phyloP scores from a whole-genome alignment of 2,797 vertebrate species.

The Pachyuromys duprasi region DNA sequence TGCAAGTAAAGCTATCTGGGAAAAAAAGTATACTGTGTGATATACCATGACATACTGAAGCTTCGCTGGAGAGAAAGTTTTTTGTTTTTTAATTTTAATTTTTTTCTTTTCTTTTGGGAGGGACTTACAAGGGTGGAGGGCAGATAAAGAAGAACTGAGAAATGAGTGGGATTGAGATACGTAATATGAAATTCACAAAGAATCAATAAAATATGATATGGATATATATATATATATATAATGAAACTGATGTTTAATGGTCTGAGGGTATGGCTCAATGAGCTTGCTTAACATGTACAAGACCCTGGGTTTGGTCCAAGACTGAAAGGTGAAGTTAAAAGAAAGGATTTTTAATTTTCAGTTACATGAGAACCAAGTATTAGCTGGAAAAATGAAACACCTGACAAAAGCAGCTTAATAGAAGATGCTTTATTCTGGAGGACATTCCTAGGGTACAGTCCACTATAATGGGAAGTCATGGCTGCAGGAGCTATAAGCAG shows the following conservation, averaged over 20 bases:
- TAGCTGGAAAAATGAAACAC: not conserved
- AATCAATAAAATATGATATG: not conserved
- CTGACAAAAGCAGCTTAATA: not conserved
- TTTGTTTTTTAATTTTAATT: not conserved
- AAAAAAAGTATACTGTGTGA: not conserved
- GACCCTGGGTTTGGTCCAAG: not conserved
- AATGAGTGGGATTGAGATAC: not conserved
- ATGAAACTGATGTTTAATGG: not conserved
- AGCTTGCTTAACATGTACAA: not conserved
- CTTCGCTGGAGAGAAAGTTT: not conserved
- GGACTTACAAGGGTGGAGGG: not conserved
- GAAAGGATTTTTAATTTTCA: not conserved
- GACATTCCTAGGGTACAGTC: not conserved
- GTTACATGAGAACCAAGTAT: not conserved
- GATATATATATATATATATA: not conserved
- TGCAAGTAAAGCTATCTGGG: not conserved
- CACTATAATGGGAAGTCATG: not conserved
- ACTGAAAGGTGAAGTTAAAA: not conserved
- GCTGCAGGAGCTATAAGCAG: not conserved
- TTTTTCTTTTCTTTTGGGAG: not conserved
- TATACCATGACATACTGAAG: not conserved
- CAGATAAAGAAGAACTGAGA: not conserved
- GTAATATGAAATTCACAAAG: not conserved
- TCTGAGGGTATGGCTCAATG: not conserved
- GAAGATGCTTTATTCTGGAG: not conserved